Percentiles rank a stretch among this genome's conserved stretches.
These are phyloP conservation scores for Nomada fucata DNA, from an alignment of 2,888 invertebrate genomes.

Conservation along the genomic window DNA sequence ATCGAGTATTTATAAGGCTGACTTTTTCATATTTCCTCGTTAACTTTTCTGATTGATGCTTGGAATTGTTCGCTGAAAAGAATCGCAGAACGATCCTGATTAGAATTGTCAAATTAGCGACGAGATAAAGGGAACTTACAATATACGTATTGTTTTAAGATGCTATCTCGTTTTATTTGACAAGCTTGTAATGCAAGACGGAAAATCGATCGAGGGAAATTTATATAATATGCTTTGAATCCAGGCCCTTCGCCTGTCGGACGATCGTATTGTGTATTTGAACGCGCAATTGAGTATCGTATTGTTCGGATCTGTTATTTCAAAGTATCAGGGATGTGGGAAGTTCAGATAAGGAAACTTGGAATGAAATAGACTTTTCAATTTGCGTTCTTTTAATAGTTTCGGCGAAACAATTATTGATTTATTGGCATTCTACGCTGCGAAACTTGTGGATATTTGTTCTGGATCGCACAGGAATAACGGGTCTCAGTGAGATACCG, in stretches of 20 bases:
- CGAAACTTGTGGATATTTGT: background rate
- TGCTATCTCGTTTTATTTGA: background rate
- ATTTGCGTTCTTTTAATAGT: background rate
- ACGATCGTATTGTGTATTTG: conserved; percentile 1
- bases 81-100: too few species aligned
- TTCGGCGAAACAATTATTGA: background rate
- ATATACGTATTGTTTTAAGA: too few species aligned
- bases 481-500: background rate
- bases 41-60: background rate
- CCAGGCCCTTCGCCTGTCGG: background rate
- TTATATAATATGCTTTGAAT: conserved; percentile 1
- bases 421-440: background rate
- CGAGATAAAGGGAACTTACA: too few species aligned
- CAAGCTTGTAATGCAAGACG: background rate
- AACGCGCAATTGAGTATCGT: conserved; percentile 4
- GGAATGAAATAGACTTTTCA: background rate
- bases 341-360: background rate
- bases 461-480: background rate
- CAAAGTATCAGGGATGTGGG: background rate
- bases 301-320: background rate
- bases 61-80: background rate
- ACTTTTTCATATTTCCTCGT: background rate
- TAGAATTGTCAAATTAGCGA: background rate
- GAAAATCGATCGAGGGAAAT: background rate
- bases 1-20: conserved; percentile 43